Evolutionary conservation across 2,797 vertebrate species (phyloP).

Genomic region (Gallirallus australis): DNA sequence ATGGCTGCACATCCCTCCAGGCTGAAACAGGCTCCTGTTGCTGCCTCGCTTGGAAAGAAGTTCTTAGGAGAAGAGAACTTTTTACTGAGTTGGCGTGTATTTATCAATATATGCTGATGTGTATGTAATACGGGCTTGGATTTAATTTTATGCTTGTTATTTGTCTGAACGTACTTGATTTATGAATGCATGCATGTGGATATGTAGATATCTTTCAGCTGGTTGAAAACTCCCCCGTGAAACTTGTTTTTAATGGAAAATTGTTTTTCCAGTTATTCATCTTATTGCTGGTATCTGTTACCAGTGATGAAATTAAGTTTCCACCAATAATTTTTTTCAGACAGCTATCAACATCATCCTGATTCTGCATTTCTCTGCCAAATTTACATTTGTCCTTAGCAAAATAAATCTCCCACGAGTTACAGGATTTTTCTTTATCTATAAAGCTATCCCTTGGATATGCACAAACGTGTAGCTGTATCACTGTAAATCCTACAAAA

Average conservation of each 20-base stretch:
- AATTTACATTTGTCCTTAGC: background rate
- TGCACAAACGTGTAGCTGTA: background rate
- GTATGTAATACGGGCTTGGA: background rate
- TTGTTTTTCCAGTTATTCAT: background rate
- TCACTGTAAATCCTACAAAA: slow-evolving; percentile 16
- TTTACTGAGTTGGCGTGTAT: background rate
- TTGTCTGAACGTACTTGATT: slow-evolving; percentile 4
- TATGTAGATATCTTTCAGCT: background rate
- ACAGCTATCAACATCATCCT: slow-evolving; percentile 14
- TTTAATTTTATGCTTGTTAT: slow-evolving; percentile 17
- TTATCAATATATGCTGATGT: slow-evolving; percentile 9
- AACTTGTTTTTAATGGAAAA: slow-evolving; percentile 27
- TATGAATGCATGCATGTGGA: background rate
- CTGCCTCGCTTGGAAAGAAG: background rate
- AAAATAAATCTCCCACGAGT: slow-evolving; percentile 22
- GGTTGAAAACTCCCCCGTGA: background rate
- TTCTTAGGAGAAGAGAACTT: background rate
- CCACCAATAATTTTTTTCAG: background rate
- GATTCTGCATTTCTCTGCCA: background rate
- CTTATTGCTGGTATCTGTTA: background rate
- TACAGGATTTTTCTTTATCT: background rate
- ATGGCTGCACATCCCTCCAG: too few species aligned
- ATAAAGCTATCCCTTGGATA: slow-evolving; percentile 9
- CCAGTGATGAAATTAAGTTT: slow-evolving; percentile 40
- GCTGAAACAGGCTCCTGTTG: too few species aligned